Conservation (phyloP, 2,888 invertebrate genomes). For the Teinopalpus imperialis region DNA sequence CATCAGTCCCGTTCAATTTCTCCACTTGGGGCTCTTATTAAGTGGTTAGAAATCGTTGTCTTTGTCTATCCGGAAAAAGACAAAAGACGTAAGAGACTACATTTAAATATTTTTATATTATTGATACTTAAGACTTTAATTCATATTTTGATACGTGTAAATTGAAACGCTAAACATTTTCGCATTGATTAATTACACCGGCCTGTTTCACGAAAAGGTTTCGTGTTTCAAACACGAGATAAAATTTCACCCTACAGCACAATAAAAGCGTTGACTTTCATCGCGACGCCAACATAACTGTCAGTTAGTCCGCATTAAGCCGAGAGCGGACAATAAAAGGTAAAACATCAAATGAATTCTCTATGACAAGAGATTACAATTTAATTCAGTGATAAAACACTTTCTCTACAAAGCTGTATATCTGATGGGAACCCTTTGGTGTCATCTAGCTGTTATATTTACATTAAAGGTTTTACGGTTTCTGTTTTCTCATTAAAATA, state of each 20-base stretch:
- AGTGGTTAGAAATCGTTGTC: no score
- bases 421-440: background rate
- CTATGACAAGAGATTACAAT: slow-evolving; percentile 54
- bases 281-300: background rate
- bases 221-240: background rate
- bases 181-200: no score
- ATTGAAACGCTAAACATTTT: no score
- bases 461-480: background rate
- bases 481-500: background rate
- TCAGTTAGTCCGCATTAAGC: slow-evolving; percentile 1
- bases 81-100: no score
- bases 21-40: no score
- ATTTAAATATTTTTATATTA: no score
- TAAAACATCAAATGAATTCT: slow-evolving; percentile 47
- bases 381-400: slow-evolving; percentile 56
- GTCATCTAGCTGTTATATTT: background rate
- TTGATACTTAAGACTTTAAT: no score
- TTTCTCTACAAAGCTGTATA: slow-evolving; percentile 35
- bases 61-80: no score
- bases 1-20: no score
- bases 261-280: slow-evolving; percentile 38
- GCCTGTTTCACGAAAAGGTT: no score
- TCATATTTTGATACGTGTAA: no score
- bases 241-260: slow-evolving; percentile 20
- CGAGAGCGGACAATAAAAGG: slow-evolving; percentile 43